A percentile compares a stretch with the other conserved stretches of the same genome.
These are phyloP conservation scores for Sphyrna mokarran DNA, from an alignment of 2,113 vertebrate genomes.

Conservation along the genomic window DNA sequence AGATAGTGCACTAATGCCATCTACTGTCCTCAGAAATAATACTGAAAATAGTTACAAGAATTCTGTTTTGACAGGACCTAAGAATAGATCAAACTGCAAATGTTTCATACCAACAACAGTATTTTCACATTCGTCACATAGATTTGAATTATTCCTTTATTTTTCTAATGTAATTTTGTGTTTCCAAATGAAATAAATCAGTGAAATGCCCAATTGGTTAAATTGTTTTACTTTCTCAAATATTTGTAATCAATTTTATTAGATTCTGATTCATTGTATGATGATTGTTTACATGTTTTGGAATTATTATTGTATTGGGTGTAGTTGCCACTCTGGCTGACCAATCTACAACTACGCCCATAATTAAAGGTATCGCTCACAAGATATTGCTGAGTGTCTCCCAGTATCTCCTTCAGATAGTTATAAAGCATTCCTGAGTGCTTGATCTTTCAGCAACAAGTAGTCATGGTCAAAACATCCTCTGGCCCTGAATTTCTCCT, in stretches of 20 bases:
- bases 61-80: not conserved
- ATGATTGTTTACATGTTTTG: not conserved
- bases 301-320: not conserved
- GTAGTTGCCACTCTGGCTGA: not conserved
- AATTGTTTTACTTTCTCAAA: not conserved
- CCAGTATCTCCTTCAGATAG: not conserved
- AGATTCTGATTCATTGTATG: not conserved
- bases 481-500: not conserved
- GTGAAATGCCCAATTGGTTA: not conserved
- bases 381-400: not conserved
- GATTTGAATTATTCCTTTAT: not conserved
- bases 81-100: slow-evolving; percentile 2
- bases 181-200: not conserved
- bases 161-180: not conserved
- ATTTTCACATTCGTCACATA: not conserved
- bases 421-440: not conserved
- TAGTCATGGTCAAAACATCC: not conserved
- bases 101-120: not conserved
- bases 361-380: not conserved
- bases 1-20: slow-evolving; percentile 84
- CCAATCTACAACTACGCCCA: not conserved
- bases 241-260: not conserved
- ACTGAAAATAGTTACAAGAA: not conserved
- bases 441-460: not conserved
- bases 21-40: slow-evolving; percentile 53